phyloP scores from a whole-genome alignment of 1,140 invertebrate species.

The Goniozus legneri region DNA sequence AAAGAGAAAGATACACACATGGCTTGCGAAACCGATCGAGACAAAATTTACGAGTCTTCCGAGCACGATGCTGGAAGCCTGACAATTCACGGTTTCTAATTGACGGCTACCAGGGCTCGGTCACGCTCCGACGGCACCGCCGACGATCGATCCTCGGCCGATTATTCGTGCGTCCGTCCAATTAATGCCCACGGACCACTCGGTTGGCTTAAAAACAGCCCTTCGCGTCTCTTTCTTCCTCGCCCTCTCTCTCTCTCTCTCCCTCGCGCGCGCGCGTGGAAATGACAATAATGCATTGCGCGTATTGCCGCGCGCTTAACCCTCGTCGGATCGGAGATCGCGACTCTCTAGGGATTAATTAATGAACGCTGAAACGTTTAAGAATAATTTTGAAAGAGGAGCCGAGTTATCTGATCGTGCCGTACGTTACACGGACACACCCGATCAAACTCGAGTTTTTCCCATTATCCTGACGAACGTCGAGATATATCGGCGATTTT shows the following conservation, averaged over 20 bases:
- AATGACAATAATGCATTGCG: neutral
- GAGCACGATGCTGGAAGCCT: neutral
- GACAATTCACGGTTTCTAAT: conserved; percentile 1
- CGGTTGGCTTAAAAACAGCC: no score
- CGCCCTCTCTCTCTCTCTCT: conserved; percentile 3
- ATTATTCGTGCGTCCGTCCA: conserved; percentile 11
- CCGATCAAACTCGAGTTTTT: no score
- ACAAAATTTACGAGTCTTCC: conserved; percentile 4
- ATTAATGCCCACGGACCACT: conserved; percentile 11
- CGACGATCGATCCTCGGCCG: conserved; percentile 2
- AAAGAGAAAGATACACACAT: neutral
- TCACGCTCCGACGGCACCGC: conserved; percentile 4
- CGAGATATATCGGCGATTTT: no score
- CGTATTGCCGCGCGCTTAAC: no score
- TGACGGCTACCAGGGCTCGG: conserved; percentile 2
- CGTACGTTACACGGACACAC: no score
- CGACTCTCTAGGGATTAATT: no score
- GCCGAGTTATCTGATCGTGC: no score
- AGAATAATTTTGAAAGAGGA: no score
- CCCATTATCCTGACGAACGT: no score
- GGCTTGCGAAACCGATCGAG: conserved; percentile 1
- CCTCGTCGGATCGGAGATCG: no score
- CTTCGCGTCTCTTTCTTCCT: neutral
- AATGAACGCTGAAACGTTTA: no score
- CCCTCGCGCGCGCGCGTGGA: neutral